Evolutionary conservation across 2,888 invertebrate species (phyloP).

Genomic region (Drepana falcataria): DNA sequence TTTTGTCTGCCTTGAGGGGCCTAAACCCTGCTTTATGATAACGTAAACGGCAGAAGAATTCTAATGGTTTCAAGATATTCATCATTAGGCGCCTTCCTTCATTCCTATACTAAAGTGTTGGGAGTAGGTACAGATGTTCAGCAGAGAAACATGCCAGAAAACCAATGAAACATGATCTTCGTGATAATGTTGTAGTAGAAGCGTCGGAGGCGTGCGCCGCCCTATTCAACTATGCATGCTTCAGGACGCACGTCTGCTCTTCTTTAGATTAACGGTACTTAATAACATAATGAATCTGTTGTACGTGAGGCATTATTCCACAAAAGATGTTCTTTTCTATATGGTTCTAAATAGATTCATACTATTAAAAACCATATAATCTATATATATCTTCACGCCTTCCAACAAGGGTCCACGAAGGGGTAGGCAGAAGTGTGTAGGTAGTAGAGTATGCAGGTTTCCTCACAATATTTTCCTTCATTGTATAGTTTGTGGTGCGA

Average conservation of each 20-base stretch:
- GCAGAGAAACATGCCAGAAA: conserved; percentile 10
- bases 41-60: no score
- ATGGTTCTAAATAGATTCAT: conserved; percentile 15
- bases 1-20: no score
- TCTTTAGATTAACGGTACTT: conserved; percentile 40
- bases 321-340: neutral
- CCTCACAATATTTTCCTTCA: no score
- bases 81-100: no score
- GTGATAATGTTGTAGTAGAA: conserved; percentile 68
- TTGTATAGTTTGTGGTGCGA: no score
- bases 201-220: conserved; percentile 59
- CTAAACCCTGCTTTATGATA: no score
- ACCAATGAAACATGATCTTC: conserved; percentile 61
- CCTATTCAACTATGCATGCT: conserved; percentile 52
- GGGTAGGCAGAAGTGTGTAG: no score
- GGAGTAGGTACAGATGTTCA: conserved; percentile 45
- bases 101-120: conserved; percentile 48
- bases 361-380: conserved; percentile 29
- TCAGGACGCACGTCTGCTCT: conserved; percentile 25
- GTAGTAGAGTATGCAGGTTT: no score
- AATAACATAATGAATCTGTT: conserved; percentile 23
- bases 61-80: no score
- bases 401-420: no score
- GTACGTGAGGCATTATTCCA: neutral
- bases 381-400: no score